Conservation (phyloP, 2,888 invertebrate species). For the Trachelus iudaicus region DNA sequence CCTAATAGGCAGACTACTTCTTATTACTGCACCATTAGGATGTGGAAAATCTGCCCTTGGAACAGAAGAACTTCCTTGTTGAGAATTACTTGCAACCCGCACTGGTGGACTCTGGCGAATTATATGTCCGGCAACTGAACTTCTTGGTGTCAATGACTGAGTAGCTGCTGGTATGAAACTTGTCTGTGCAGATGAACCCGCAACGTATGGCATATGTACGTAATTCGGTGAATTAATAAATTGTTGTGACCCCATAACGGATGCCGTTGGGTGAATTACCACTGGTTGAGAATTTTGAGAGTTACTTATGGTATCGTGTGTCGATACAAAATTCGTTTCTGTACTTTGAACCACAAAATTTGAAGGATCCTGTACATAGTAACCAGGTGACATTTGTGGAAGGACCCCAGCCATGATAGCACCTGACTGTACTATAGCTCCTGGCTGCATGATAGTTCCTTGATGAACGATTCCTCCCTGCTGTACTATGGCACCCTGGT, state of each 20-base stretch:
- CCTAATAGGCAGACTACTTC: constrained; percentile 26
- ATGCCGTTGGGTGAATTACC: background rate
- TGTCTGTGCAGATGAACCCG: background rate
- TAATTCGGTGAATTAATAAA: constrained; percentile 5
- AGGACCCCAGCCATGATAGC: constrained; percentile 26
- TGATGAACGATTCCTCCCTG: constrained; percentile 2
- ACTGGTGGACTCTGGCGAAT: background rate
- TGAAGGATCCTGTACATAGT: constrained; percentile 43
- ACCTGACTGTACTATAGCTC: constrained; percentile 16
- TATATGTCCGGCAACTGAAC: background rate
- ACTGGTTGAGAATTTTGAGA: background rate
- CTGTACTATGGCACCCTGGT: constrained; percentile 16
- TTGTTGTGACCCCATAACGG: background rate
- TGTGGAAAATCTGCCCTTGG: constrained; percentile 25
- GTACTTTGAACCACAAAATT: constrained; percentile 42
- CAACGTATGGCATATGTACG: constrained; percentile 15
- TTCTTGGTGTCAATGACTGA: background rate
- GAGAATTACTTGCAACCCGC: background rate
- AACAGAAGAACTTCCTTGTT: background rate
- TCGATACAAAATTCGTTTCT: constrained; percentile 19
- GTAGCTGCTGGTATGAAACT: background rate
- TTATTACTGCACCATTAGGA: constrained; percentile 40
- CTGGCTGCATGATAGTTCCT: constrained; percentile 5
- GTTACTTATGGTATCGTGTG: background rate
- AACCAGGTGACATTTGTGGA: constrained; percentile 36